Percentiles rank a stretch among this genome's conserved stretches.
Conservation (phyloP, 2,113 vertebrate species). For the Anguilla rostrata region DNA sequence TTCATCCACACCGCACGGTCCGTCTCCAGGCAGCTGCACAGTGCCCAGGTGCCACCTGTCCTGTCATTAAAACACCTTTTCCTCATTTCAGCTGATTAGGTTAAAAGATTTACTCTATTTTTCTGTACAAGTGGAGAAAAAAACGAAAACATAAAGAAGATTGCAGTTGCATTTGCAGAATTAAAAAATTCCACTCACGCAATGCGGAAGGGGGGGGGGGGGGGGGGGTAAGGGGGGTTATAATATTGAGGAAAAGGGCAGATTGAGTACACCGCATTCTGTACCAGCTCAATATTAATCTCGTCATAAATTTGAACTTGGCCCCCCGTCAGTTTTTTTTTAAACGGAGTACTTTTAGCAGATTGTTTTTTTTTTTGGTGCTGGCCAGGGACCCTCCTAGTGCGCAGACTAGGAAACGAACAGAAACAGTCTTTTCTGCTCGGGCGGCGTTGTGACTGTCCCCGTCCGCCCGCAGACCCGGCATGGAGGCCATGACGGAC, state of each 20-base stretch:
- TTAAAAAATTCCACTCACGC: background rate
- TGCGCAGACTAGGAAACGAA: conserved; percentile 24
- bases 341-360: conserved; percentile 58
- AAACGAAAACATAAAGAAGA: background rate
- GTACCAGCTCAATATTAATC: conserved; percentile 55
- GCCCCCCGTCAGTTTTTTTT: conserved; percentile 32
- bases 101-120: background rate
- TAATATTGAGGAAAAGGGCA: conserved; percentile 24
- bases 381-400: conserved; percentile 52
- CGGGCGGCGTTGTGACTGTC: conserved; percentile 22
- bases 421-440: conserved; percentile 46
- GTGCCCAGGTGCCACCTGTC: background rate
- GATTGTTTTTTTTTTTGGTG: conserved; percentile 50
- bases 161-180: conserved; percentile 20
- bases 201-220: background rate
- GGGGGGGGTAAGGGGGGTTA: background rate
- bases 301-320: conserved; percentile 60
- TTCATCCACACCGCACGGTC: too few species aligned
- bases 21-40: background rate
- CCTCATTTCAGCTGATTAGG: background rate
- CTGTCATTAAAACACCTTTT: background rate
- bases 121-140: background rate
- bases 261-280: conserved; percentile 22
- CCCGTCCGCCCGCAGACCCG: conserved; percentile 65
- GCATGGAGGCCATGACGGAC: conserved; percentile 78